Percentiles rank a stretch among this genome's conserved stretches.
Conservation (phyloP, 2,113 vertebrate genomes). For the Cacatua alba region DNA sequence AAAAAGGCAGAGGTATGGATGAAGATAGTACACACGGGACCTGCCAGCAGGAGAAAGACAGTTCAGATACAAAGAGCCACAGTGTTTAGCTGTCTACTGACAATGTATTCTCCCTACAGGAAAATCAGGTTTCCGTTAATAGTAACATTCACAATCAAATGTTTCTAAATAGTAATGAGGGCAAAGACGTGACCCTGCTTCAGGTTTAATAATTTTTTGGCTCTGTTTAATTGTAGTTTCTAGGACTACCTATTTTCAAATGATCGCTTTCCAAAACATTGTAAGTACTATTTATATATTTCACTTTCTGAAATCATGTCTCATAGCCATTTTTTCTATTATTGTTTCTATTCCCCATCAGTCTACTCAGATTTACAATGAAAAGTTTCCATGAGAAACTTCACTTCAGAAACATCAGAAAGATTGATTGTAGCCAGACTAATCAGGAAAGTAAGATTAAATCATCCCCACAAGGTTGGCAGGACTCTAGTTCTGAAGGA, state of each 20-base stretch:
- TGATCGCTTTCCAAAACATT: background rate
- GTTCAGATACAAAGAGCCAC: background rate
- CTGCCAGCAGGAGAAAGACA: background rate
- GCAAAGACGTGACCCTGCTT: background rate
- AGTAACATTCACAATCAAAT: background rate
- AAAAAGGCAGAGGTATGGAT: background rate
- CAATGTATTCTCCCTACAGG: accelerated
- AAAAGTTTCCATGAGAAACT: background rate
- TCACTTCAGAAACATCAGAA: background rate
- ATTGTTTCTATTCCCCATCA: background rate
- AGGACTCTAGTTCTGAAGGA: background rate
- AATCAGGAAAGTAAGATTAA: background rate
- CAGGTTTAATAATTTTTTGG: background rate
- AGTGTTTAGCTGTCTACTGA: background rate
- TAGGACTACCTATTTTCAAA: background rate
- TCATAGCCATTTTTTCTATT: background rate
- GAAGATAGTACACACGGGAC: background rate
- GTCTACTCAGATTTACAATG: background rate
- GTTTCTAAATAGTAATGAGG: background rate
- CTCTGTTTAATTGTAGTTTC: background rate
- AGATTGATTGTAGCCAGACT: background rate
- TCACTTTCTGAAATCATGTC: background rate
- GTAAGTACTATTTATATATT: background rate
- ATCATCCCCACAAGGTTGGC: background rate
- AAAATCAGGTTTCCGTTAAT: background rate